These are phyloP conservation scores for Pachycephala philippinensis DNA, from an alignment of 2,113 vertebrate genomes.

Conservation along the genomic window DNA sequence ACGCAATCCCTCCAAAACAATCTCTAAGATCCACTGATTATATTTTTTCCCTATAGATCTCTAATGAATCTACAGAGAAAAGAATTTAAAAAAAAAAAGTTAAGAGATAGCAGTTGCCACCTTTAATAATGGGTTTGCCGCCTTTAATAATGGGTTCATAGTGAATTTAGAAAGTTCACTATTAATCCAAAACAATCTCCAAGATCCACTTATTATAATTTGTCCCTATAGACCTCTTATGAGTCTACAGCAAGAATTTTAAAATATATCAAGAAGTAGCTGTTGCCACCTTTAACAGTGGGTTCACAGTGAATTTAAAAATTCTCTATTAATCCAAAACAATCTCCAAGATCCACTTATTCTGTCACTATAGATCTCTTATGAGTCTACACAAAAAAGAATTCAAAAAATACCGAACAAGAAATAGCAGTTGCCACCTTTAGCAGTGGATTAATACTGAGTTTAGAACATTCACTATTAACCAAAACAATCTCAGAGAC, in stretches of 20 bases:
- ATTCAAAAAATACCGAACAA: background rate
- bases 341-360: background rate
- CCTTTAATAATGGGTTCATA: background rate
- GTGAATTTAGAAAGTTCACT: background rate
- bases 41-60: background rate
- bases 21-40: background rate
- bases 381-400: background rate
- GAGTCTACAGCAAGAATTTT: background rate
- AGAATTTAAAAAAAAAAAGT: background rate
- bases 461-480: background rate
- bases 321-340: background rate
- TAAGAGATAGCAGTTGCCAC: background rate
- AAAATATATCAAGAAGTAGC: background rate
- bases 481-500: background rate
- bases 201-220: background rate
- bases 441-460: background rate
- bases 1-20: too few species aligned
- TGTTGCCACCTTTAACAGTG: background rate
- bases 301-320: background rate
- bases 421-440: background rate
- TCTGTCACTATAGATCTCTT: background rate
- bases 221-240: background rate
- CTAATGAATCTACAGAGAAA: background rate
- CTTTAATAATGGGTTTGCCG: too few species aligned
- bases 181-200: background rate